Evolutionary conservation across 2,113 vertebrate species (phyloP).

Genomic region (Phrynosoma platyrhinos): DNA sequence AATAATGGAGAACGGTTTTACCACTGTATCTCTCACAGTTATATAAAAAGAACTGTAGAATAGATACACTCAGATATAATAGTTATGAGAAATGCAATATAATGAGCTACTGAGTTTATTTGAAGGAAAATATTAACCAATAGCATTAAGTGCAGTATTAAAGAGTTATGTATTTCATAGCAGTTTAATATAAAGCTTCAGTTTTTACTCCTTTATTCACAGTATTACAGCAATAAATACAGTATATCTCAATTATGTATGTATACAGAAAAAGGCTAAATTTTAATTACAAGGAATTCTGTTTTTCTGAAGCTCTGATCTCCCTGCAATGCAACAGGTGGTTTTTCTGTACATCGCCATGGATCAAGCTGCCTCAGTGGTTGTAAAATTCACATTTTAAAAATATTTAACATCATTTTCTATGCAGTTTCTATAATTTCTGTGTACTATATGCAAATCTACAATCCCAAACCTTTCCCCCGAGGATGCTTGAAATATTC

Average conservation of each 20-base stretch:
- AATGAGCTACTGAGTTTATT: neutral
- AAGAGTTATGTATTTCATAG: constrained; percentile 69
- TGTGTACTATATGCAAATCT: constrained; percentile 54
- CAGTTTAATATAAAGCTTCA: constrained; percentile 65
- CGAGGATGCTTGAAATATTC: constrained; percentile 32
- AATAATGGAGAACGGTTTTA: neutral
- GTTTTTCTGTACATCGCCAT: constrained; percentile 40
- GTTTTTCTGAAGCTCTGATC: constrained; percentile 50
- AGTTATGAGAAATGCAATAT: neutral
- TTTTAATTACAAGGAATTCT: constrained; percentile 50
- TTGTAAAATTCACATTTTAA: constrained; percentile 59
- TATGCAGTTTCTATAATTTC: constrained; percentile 37
- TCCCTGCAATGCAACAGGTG: constrained; percentile 35
- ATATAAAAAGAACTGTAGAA: neutral
- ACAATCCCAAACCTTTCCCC: constrained; percentile 40
- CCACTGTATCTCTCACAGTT: neutral
- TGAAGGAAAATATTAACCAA: constrained; percentile 41
- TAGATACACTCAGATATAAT: neutral
- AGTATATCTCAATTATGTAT: constrained; percentile 54
- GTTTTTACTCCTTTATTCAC: constrained; percentile 54
- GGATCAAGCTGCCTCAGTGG: constrained; percentile 22
- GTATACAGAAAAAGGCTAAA: constrained; percentile 47
- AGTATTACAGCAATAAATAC: constrained; percentile 60
- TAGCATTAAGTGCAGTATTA: constrained; percentile 58
- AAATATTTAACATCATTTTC: constrained; percentile 60